phyloP scores from a whole-genome alignment of 2,888 invertebrate species.

The Prenolepis imparis region DNA sequence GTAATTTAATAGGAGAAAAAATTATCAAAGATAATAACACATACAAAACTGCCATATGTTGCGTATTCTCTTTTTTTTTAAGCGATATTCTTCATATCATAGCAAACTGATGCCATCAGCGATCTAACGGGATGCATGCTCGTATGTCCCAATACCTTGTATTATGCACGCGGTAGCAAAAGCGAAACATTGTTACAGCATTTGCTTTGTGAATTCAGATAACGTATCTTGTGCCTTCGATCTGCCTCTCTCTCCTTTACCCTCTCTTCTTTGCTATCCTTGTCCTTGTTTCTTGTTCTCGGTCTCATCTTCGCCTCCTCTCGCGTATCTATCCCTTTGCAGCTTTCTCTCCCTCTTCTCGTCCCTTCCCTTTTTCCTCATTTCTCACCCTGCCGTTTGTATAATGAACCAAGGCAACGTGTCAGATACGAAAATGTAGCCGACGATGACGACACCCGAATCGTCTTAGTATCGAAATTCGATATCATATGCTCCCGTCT shows the following conservation, averaged over 20 bases:
- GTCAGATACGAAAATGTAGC: constrained; percentile 73
- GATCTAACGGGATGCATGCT: constrained; percentile 61
- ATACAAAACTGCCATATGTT: constrained; percentile 73
- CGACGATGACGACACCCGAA: constrained; percentile 72
- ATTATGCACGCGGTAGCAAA: constrained; percentile 59
- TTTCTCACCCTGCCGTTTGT: constrained; percentile 44
- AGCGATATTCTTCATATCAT: constrained; percentile 74
- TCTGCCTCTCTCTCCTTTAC: constrained; percentile 59
- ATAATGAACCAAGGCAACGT: constrained; percentile 72
- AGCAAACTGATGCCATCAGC: constrained; percentile 69
- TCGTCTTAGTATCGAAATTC: constrained; percentile 77
- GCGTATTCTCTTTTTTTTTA: constrained; percentile 76
- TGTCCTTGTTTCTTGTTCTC: constrained; percentile 55
- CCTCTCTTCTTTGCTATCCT: constrained; percentile 58
- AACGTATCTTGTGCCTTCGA: constrained; percentile 77
- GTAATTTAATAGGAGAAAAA: constrained; percentile 31
- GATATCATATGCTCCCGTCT: constrained; percentile 70
- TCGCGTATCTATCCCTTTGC: constrained; percentile 69
- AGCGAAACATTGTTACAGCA: constrained; percentile 74
- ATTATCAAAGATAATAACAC: constrained; percentile 50
- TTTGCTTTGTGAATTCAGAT: constrained; percentile 80
- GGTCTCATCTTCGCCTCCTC: constrained; percentile 62
- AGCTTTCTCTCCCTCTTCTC: constrained; percentile 29
- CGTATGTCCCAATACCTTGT: constrained; percentile 67
- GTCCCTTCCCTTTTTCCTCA: constrained; percentile 45